These are phyloP conservation scores for Protonibea diacanthus DNA, from an alignment of 2,797 vertebrate species.

Conservation along the genomic window DNA sequence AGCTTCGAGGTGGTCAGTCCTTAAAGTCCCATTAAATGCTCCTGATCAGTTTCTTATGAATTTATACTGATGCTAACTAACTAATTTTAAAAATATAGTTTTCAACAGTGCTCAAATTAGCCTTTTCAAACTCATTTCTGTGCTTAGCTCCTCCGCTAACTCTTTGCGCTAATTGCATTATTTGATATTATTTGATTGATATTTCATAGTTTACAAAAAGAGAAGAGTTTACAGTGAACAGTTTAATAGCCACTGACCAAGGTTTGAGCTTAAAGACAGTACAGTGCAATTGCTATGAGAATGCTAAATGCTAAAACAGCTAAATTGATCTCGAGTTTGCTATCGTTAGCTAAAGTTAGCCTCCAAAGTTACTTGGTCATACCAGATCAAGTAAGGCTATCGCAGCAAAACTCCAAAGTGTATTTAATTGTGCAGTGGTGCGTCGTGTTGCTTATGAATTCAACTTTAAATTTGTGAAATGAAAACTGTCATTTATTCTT, in stretches of 20 bases:
- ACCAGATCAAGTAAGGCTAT: neutral
- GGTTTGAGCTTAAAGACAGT: neutral
- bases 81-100: neutral
- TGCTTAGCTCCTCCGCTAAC: no score
- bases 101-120: neutral
- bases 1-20: neutral
- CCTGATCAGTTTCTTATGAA: neutral
- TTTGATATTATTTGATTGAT: neutral
- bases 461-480: neutral
- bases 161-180: neutral
- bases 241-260: neutral
- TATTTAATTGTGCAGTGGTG: neutral
- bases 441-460: neutral
- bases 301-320: neutral
- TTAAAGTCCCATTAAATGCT: neutral
- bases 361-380: neutral
- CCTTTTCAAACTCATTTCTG: neutral
- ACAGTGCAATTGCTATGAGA: no score
- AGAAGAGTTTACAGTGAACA: neutral
- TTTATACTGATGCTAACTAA: neutral
- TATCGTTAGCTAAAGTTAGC: constrained; percentile 1
- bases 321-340: neutral
- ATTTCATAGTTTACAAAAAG: neutral
- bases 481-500: neutral
- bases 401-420: neutral